Percentiles rank a stretch among this genome's conserved stretches.
phyloP scores from a whole-genome alignment of 2,888 invertebrate species.

The Drosophila atripex region DNA sequence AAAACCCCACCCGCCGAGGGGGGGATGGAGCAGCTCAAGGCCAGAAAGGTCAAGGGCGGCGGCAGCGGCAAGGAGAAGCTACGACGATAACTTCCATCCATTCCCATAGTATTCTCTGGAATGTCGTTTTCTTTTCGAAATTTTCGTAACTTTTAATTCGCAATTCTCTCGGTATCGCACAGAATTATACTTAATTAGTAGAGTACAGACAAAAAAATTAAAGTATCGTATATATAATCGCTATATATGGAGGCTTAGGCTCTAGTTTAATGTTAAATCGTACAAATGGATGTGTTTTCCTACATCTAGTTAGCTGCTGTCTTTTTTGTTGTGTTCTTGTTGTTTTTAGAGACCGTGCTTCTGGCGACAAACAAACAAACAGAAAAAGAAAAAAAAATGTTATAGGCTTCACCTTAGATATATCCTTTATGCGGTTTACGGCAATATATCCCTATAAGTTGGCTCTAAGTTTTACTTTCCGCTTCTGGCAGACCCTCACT shows the following conservation, averaged over 20 bases:
- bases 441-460: conserved; percentile 8
- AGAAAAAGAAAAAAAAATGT: conserved; percentile 29
- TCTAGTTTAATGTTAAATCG: conserved; percentile 11
- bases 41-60: background rate
- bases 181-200: conserved; percentile 26
- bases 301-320: conserved; percentile 20
- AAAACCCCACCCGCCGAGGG: background rate
- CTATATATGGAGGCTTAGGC: conserved; percentile 27
- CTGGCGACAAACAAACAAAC: background rate
- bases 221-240: conserved; percentile 32
- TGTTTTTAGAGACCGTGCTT: conserved; percentile 21
- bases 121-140: background rate
- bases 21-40: background rate
- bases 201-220: conserved; percentile 29
- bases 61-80: background rate
- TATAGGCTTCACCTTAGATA: conserved; percentile 2
- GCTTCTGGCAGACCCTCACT: conserved; percentile 32
- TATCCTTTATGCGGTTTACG: conserved; percentile 9
- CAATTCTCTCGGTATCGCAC: conserved; percentile 53
- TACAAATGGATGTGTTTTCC: conserved; percentile 15
- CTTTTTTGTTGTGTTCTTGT: conserved; percentile 7
- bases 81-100: background rate
- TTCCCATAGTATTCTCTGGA: background rate
- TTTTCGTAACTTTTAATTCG: conserved; percentile 58
- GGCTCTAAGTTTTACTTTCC: conserved; percentile 62